Evolutionary conservation across 2,888 invertebrate species (phyloP).

Genomic region (Eilema griseolum): DNA sequence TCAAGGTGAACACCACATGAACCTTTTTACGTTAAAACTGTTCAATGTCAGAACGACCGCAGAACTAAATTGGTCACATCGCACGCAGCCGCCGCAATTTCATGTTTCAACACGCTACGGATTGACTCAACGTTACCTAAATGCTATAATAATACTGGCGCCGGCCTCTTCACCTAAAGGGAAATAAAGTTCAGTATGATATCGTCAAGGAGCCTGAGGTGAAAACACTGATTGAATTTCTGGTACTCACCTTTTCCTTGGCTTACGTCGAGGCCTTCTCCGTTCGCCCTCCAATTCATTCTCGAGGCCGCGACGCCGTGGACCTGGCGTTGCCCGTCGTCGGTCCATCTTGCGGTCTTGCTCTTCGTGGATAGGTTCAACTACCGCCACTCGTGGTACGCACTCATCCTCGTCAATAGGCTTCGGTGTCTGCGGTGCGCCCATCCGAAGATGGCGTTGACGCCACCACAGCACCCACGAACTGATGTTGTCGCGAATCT

Average conservation of each 20-base stretch:
- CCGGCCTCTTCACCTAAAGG: neutral
- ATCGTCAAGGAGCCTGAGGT: neutral
- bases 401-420: slow-evolving; percentile 78
- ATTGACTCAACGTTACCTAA: slow-evolving; percentile 31
- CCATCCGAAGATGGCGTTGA: slow-evolving; percentile 83
- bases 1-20: slow-evolving; percentile 74
- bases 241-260: slow-evolving; percentile 68
- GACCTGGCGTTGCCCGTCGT: slow-evolving; percentile 64
- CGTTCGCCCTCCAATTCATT: slow-evolving; percentile 77
- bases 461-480: slow-evolving; percentile 86
- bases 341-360: slow-evolving; percentile 76
- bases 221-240: neutral
- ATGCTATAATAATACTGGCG: slow-evolving; percentile 13
- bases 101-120: slow-evolving; percentile 36
- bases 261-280: slow-evolving; percentile 71
- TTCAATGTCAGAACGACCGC: slow-evolving; percentile 81
- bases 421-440: slow-evolving; percentile 84
- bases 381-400: slow-evolving; percentile 74
- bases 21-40: slow-evolving; percentile 72
- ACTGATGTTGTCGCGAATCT: slow-evolving; percentile 83
- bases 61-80: slow-evolving; percentile 74
- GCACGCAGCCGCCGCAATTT: slow-evolving; percentile 47
- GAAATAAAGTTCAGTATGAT: slow-evolving; percentile 9
- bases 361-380: slow-evolving; percentile 65
- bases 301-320: slow-evolving; percentile 76